A percentile compares a stretch with the other conserved stretches of the same genome.
These are phyloP conservation scores for Phasia obesa DNA, from an alignment of 2,888 invertebrate genomes.

Conservation along the genomic window DNA sequence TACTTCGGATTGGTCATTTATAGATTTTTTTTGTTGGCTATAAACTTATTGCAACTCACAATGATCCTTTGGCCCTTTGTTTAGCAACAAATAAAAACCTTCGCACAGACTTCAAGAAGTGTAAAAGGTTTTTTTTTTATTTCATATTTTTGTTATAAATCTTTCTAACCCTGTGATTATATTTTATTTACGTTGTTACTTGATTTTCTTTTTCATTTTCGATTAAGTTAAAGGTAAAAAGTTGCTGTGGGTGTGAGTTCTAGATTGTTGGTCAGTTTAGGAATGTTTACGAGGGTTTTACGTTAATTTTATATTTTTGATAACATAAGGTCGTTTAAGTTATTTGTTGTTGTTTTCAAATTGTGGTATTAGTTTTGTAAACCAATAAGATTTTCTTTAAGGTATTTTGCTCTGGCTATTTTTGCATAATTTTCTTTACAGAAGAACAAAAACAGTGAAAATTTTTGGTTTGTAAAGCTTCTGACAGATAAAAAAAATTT, in stretches of 20 bases:
- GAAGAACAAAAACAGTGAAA: slow-evolving; percentile 17
- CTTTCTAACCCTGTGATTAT: slow-evolving; percentile 64
- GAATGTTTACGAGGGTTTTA: slow-evolving; percentile 70
- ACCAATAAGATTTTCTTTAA: slow-evolving; percentile 69
- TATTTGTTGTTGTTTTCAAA: slow-evolving; percentile 21
- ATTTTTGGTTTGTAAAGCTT: slow-evolving; percentile 55
- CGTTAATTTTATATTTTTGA: slow-evolving; percentile 70
- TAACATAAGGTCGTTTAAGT: slow-evolving; percentile 55
- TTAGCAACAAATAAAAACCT: slow-evolving; percentile 36
- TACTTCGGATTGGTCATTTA: slow-evolving; percentile 66
- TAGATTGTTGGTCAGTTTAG: slow-evolving; percentile 56
- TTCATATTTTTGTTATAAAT: slow-evolving; percentile 67
- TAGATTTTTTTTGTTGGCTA: slow-evolving; percentile 25
- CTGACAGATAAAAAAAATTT: background rate
- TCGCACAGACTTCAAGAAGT: slow-evolving; percentile 61
- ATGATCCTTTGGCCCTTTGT: slow-evolving; percentile 36
- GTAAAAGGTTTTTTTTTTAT: slow-evolving; percentile 38
- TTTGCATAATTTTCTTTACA: slow-evolving; percentile 27
- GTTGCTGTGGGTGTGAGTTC: slow-evolving; percentile 36
- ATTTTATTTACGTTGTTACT: slow-evolving; percentile 59
- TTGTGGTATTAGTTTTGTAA: slow-evolving; percentile 61
- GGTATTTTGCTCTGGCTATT: slow-evolving; percentile 30
- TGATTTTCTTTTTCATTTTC: background rate
- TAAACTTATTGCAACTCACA: slow-evolving; percentile 52
- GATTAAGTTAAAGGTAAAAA: slow-evolving; percentile 33